Base-by-base conservation (phyloP, 2,113 vertebrate species). In the Hymenochirus boettgeri region DNA sequence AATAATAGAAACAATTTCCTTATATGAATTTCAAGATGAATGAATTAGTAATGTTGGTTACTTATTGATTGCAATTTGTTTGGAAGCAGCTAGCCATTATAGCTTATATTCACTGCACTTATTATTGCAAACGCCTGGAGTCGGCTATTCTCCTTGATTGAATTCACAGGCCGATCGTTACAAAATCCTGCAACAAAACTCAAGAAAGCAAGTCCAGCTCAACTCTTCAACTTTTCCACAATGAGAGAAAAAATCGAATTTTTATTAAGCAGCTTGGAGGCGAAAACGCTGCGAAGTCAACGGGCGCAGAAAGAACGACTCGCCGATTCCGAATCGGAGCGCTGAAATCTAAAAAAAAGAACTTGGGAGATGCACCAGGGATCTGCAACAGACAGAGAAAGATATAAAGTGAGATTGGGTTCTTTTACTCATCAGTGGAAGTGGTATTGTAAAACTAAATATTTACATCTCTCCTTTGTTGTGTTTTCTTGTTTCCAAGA, bases 331-430 rank as follows among this genome's bases (percentile, higher is more conserved):
- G 96, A 98, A 73, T 74, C 83, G 55, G 57, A n/a, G n/a, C 18
- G 1, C 72, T 93, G 54, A 95, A 86, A 87, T 72, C 47, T 53
- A 82, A 76, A 72, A 95, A 74, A 97, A 88, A 71, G 80, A 75
- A 5, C 78, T 91, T 21, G 95, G 96, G 11, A 72, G 73, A 2
- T 66, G 92, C 53, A 82, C 11, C 65, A 88, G 95, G 74, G 90
- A 96, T 31, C 87, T 88, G 15, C 96, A 93, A 73, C 88, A 81
- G 12, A 78, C 85, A 8, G 92, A 96, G 70, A 96, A 88, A 70
- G 89, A 94, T 71, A 78, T 94, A 56, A 85, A 86, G 96, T 96
- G 75, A 70, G 90, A 82, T 13, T 11, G n/a, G n/a, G n/a, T 17
- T 57, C 15, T 26, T 35, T 35, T 10, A n/a, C n/a, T n/a, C n/a